Base-by-base conservation (phyloP, 2,888 invertebrate genomes). In the Drosophila greeni region DNA sequence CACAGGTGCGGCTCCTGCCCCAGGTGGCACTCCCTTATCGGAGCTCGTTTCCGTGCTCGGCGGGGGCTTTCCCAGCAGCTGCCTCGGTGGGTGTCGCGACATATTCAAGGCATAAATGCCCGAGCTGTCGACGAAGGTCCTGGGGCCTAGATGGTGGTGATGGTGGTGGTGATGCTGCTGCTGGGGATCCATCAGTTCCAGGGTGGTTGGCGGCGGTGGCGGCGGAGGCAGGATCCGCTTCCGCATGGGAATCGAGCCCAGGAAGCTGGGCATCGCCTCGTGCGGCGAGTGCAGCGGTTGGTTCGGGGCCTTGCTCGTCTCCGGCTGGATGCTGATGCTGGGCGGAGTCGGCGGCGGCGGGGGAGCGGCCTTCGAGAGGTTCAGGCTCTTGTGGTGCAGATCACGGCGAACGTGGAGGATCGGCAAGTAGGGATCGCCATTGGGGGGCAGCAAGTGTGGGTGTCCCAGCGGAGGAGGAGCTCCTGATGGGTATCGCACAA, bases 321-420 rank as follows among this genome's bases (percentile, higher is more conserved):
- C 85, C 8, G 90, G n/a, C 26, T 47, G 53, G 77, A 89, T 90
- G 52, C 89, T 86, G 73, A 26, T 74, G 57, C 53, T 61, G 62
- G 58, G 71, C 54, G 64, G 64, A 49, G 43, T 67, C 36, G 62
- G 87, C 76, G 64, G 68, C 58, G 55, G 43, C 58, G 55, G 43
- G n/a, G 57, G 57, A 5, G 57, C 64, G 5, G 37, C 54, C 53
- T 82, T 84, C 52, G 74, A 75, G 1, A 83, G 72, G 48, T 78
- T 84, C 40, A 89, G 66, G 77, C 86, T 75, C 40, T 91, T 89
- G 87, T 91, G 91, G 77, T 94, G 92, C 39, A 95, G 90, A 85
- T 95, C 95, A 85, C 95, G 90, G 52, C 95, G 91, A 58, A 95
- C 95, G 85, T 95, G 95, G 40, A 95, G 86, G 79, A 92, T 91